These are phyloP conservation scores for Clangula hyemalis DNA, from an alignment of 2,797 vertebrate species.

Conservation along the genomic window DNA sequence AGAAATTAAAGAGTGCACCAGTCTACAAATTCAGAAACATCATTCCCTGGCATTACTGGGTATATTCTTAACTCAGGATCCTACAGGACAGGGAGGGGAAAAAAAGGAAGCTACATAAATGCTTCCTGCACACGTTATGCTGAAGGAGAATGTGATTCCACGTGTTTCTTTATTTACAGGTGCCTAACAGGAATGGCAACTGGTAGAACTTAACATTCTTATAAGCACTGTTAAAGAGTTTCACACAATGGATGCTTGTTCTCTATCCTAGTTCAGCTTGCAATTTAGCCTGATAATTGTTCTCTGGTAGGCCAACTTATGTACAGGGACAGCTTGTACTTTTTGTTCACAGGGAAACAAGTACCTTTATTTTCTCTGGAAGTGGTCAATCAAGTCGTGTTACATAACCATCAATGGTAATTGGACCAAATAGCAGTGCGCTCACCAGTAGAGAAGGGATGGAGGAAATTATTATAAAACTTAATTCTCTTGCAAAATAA, in stretches of 20 bases:
- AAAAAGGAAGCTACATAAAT: slow-evolving; percentile 60
- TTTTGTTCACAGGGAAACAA: slow-evolving; percentile 43
- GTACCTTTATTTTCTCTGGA: slow-evolving; percentile 67
- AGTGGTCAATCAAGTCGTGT: slow-evolving; percentile 13
- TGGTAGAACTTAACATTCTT: not conserved
- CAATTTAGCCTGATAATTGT: slow-evolving; percentile 40
- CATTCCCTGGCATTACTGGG: slow-evolving; percentile 61
- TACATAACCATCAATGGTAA: slow-evolving; percentile 49
- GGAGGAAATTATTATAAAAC: not conserved
- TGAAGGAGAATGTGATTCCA: not conserved
- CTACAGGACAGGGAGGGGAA: slow-evolving; percentile 48
- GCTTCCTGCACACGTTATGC: slow-evolving; percentile 33
- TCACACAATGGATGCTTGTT: slow-evolving; percentile 57
- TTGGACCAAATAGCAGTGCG: not conserved
- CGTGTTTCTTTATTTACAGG: not conserved
- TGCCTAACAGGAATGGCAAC: not conserved
- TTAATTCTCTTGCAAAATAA: slow-evolving; percentile 24
- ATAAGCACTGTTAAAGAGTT: not conserved
- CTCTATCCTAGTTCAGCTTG: slow-evolving; percentile 21
- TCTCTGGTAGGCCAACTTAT: slow-evolving; percentile 24
- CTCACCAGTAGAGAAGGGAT: not conserved
- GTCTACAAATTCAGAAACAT: slow-evolving; percentile 60
- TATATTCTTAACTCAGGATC: slow-evolving; percentile 60
- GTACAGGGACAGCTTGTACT: slow-evolving; percentile 26
- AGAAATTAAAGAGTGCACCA: slow-evolving; percentile 80